These are phyloP conservation scores for Vesta saturnalis DNA, from an alignment of 2,888 invertebrate species.

Conservation along the genomic window DNA sequence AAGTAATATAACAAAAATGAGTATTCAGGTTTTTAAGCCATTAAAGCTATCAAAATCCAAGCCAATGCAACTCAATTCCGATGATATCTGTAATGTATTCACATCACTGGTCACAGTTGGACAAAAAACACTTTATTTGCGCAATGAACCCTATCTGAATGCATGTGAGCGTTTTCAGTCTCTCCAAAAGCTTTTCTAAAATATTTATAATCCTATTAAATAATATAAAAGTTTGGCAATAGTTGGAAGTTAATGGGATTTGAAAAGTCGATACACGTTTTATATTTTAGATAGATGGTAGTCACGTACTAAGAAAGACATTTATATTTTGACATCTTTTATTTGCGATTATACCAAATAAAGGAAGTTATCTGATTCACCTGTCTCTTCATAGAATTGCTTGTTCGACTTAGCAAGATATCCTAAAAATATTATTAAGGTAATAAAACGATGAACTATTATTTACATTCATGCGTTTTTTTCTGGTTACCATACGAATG, in stretches of 20 bases:
- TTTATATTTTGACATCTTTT: conserved; percentile 5
- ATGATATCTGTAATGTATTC: conserved; percentile 45
- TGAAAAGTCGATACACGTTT: conserved; percentile 12
- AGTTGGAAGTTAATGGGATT: conserved; percentile 11
- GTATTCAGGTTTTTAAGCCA: conserved; percentile 42
- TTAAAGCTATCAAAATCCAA: conserved; percentile 47
- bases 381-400: too few species aligned
- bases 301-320: conserved; percentile 6
- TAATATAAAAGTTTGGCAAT: conserved; percentile 11
- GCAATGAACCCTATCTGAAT: conserved; percentile 33
- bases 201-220: conserved; percentile 17
- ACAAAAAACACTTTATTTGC: conserved; percentile 40
- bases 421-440: too few species aligned
- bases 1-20: conserved; percentile 19
- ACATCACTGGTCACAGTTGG: conserved; percentile 38
- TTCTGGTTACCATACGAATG: too few species aligned
- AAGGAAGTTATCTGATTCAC: not conserved
- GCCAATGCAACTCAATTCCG: conserved; percentile 46
- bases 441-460: too few species aligned
- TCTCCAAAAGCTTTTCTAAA: conserved; percentile 19
- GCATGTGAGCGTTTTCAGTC: conserved; percentile 24
- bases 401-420: not conserved
- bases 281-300: conserved; percentile 8
- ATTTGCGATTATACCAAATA: not conserved
- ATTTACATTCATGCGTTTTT: too few species aligned